Conservation (phyloP, 2,797 vertebrate genomes). For the Propithecus perrieri region DNA sequence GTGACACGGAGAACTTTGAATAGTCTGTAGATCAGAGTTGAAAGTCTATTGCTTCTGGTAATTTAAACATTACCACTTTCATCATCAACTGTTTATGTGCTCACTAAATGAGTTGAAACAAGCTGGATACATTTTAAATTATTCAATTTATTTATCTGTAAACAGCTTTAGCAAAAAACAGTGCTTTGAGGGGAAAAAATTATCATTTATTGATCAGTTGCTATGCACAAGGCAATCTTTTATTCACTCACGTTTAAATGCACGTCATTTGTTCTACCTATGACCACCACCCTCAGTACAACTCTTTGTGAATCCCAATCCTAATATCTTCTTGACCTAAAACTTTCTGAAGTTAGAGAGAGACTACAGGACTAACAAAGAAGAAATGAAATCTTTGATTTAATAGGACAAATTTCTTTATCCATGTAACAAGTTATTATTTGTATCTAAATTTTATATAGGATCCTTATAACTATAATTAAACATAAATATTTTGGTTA, state of each 20-base stretch:
- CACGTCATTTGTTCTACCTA: neutral
- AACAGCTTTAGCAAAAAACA: neutral
- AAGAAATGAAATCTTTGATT: neutral
- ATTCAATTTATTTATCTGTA: constrained; percentile 1
- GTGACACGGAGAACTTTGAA: neutral
- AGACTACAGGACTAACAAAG: neutral
- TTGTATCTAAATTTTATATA: neutral
- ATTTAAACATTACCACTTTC: neutral
- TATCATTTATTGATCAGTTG: neutral
- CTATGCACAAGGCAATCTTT: neutral
- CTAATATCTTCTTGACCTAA: neutral
- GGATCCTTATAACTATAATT: neutral
- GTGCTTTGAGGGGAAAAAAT: neutral
- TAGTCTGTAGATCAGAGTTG: neutral
- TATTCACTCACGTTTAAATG: neutral
- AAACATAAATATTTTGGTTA: neutral
- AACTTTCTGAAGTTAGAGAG: neutral
- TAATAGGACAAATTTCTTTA: neutral
- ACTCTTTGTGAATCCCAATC: neutral
- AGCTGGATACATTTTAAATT: neutral
- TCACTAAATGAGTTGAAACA: neutral
- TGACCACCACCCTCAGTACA: neutral
- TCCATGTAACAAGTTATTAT: neutral
- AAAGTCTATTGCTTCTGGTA: neutral
- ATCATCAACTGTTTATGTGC: neutral